Evolutionary conservation across 2,888 invertebrate species (phyloP).

Genomic region (Blastobasis adustella): DNA sequence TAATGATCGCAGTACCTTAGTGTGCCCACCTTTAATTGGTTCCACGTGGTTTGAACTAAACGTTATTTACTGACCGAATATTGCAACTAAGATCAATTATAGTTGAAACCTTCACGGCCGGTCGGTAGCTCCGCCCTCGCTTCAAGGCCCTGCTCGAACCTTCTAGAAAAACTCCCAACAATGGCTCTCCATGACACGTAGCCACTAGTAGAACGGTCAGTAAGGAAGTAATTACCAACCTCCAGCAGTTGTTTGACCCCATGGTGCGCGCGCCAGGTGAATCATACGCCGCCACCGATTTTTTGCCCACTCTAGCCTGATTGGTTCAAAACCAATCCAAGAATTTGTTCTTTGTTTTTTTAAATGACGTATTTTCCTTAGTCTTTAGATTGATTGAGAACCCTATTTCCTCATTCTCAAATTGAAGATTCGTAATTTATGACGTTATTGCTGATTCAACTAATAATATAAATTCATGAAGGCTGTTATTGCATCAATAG

Average conservation of each 20-base stretch:
- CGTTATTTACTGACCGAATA: conserved; percentile 15
- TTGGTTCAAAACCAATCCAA: background rate
- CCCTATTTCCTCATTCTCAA: too few relatives aligned
- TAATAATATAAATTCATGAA: too few relatives aligned
- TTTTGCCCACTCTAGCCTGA: background rate
- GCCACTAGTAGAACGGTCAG: conserved; percentile 32
- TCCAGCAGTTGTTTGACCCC: conserved; percentile 40
- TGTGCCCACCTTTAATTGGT: too few relatives aligned
- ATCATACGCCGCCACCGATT: conserved; percentile 16
- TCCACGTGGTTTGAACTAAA: background rate
- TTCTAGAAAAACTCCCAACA: background rate
- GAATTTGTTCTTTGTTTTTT: background rate
- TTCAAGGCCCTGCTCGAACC: conserved; percentile 22
- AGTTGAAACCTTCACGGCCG: conserved; percentile 42
- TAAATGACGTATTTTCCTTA: background rate
- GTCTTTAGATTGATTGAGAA: too few relatives aligned
- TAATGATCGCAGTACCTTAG: too few relatives aligned
- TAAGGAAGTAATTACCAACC: conserved; percentile 45
- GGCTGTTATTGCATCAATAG: too few relatives aligned
- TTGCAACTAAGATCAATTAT: conserved; percentile 3
- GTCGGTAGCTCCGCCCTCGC: conserved; percentile 39
- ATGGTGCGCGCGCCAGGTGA: conserved; percentile 24
- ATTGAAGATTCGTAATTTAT: too few relatives aligned
- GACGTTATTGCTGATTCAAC: too few relatives aligned
- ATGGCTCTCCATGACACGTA: conserved; percentile 31